Conservation (phyloP, 1,140 invertebrate species). For the Hestina assimilis region DNA sequence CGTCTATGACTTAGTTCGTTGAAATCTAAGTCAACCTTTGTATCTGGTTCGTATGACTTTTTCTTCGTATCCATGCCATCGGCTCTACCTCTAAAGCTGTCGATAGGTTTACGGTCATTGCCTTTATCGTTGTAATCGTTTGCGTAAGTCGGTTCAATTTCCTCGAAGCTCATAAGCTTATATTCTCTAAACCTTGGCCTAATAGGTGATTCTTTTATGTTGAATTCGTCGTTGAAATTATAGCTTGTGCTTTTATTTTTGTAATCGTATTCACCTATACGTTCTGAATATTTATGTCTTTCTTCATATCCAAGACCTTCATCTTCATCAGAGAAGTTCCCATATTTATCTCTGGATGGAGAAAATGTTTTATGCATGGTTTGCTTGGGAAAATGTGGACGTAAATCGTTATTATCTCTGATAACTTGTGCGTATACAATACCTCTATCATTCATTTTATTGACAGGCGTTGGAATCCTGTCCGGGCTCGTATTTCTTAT, state of each 20-base stretch:
- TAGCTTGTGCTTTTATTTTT: slow-evolving; percentile 53
- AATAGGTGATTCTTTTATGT: slow-evolving; percentile 70
- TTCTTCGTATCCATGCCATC: slow-evolving; percentile 83
- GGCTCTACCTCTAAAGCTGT: slow-evolving; percentile 80
- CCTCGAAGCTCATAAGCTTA: slow-evolving; percentile 67
- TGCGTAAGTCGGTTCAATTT: slow-evolving; percentile 72
- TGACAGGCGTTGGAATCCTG: slow-evolving; percentile 65
- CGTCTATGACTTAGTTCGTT: slow-evolving; percentile 84
- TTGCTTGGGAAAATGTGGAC: slow-evolving; percentile 64
- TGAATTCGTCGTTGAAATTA: slow-evolving; percentile 52
- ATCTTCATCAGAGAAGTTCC: slow-evolving; percentile 84
- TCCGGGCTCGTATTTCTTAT: slow-evolving; percentile 68
- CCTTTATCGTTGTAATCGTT: slow-evolving; percentile 60
- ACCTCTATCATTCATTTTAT: slow-evolving; percentile 67
- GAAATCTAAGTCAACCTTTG: slow-evolving; percentile 67
- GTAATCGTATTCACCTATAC: slow-evolving; percentile 57
- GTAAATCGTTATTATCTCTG: slow-evolving; percentile 70
- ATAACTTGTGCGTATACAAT: slow-evolving; percentile 89
- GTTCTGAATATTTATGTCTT: slow-evolving; percentile 61
- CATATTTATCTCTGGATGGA: slow-evolving; percentile 67
- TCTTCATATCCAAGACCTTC: slow-evolving; percentile 85
- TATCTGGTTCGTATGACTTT: slow-evolving; percentile 74
- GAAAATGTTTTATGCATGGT: slow-evolving; percentile 78
- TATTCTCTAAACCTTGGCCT: slow-evolving; percentile 70
- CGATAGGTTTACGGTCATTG: slow-evolving; percentile 64